Evolutionary conservation across 2,113 vertebrate genomes (phyloP).

Genomic region (Ardeotis arabs): DNA sequence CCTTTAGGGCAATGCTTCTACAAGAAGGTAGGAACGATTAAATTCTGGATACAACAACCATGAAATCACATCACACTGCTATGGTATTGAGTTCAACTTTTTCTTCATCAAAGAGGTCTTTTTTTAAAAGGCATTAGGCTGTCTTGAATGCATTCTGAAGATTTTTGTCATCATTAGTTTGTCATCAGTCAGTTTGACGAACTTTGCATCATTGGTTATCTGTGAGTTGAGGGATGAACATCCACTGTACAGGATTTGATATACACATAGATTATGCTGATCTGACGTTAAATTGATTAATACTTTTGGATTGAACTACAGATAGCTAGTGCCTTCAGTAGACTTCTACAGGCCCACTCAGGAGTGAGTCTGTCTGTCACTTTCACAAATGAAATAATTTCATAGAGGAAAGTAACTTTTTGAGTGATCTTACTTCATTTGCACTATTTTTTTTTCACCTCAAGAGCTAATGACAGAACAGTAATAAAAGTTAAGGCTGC

Average conservation of each 20-base stretch:
- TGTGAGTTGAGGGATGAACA: not conserved
- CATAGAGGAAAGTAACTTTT: not conserved
- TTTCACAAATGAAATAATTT: not conserved
- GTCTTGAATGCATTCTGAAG: not conserved
- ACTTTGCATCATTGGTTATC: not conserved
- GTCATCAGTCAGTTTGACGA: not conserved
- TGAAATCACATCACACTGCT: not conserved
- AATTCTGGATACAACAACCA: not conserved
- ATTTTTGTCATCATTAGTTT: not conserved
- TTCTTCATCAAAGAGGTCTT: not conserved
- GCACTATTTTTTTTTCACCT: not conserved
- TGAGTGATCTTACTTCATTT: not conserved
- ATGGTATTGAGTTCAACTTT: not conserved
- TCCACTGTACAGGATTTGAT: not conserved
- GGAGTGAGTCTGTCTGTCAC: not conserved
- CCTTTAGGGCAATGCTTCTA: not conserved
- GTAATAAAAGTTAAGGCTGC: not conserved
- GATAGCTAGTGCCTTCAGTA: not conserved
- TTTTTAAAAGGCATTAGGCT: not conserved
- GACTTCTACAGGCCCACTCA: not conserved
- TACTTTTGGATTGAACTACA: not conserved
- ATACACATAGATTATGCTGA: not conserved
- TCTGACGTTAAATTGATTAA: not conserved
- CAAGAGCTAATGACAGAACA: not conserved
- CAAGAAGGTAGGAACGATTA: not conserved